A percentile compares a stretch with the other conserved stretches of the same genome.
Conservation (phyloP, 2,113 vertebrate genomes). For the Hemibagrus wyckioides region DNA sequence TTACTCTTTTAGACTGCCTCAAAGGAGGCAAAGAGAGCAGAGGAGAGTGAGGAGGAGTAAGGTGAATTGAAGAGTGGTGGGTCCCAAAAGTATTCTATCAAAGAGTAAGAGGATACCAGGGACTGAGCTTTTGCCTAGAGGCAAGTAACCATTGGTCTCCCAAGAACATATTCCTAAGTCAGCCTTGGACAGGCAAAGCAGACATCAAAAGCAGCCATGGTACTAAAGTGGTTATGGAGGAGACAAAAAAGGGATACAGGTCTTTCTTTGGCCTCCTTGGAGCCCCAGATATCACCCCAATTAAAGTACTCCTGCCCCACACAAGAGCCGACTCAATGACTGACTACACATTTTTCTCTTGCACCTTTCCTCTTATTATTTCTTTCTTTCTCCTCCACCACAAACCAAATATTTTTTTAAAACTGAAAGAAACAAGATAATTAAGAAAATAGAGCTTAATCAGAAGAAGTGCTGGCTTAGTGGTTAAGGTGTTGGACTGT, state of each 20-base stretch:
- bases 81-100: constrained; percentile 82
- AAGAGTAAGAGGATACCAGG: constrained; percentile 77
- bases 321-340: constrained; percentile 65
- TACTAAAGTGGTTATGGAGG: constrained; percentile 76
- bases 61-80: constrained; percentile 62
- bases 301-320: constrained; percentile 76
- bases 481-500: no score
- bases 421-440: not conserved
- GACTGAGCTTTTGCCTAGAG: constrained; percentile 80
- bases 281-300: constrained; percentile 79
- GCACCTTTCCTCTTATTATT: not conserved
- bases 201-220: constrained; percentile 79
- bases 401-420: not conserved
- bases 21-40: constrained; percentile 55
- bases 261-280: constrained; percentile 69
- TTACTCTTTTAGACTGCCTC: constrained; percentile 20
- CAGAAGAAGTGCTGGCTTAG: not conserved
- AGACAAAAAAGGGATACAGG: constrained; percentile 72
- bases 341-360: not conserved
- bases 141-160: constrained; percentile 79
- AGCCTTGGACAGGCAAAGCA: constrained; percentile 78
- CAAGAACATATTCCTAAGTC: constrained; percentile 81
- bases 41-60: constrained; percentile 41
- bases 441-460: not conserved
- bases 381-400: not conserved